These are phyloP conservation scores for Remorina albescens DNA, from an alignment of 2,797 vertebrate genomes.

Conservation along the genomic window DNA sequence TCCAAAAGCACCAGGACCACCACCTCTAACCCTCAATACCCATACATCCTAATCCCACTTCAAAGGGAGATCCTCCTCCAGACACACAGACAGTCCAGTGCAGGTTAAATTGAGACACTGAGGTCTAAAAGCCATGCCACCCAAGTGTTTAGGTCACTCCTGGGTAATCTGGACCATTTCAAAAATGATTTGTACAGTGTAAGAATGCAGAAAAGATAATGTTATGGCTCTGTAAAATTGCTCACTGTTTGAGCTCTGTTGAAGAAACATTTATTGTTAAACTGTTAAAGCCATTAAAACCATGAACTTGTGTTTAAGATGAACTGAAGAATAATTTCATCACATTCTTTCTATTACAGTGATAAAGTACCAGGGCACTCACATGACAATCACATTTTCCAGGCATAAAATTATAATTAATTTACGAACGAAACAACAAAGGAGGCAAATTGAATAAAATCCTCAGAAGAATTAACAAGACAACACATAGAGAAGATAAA, in stretches of 20 bases:
- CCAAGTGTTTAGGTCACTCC: constrained; percentile 36
- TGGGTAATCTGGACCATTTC: constrained; percentile 20
- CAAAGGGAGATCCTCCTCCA: constrained; percentile 64
- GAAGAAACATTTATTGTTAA: not conserved
- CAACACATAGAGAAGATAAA: too few relatives aligned
- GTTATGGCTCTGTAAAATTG: not conserved
- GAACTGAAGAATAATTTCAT: not conserved
- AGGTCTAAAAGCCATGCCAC: constrained; percentile 50
- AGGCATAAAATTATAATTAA: too few relatives aligned
- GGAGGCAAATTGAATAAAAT: too few relatives aligned
- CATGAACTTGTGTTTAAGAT: not conserved
- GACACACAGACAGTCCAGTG: constrained; percentile 35
- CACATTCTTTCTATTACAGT: not conserved
- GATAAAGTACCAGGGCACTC: not conserved
- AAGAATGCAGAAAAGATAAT: not conserved
- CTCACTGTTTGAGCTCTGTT: not conserved
- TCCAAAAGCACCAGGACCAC: constrained; percentile 10
- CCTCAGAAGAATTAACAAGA: too few relatives aligned
- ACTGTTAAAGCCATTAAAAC: not conserved
- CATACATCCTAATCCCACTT: constrained; percentile 73
- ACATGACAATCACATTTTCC: constrained; percentile 6
- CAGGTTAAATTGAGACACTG: constrained; percentile 46
- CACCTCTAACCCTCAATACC: constrained; percentile 38
- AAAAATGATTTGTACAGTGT: not conserved
- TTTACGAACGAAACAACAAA: too few relatives aligned